Base-by-base conservation (phyloP, 1,140 invertebrate species). In the Drosophila fuyamai region DNA sequence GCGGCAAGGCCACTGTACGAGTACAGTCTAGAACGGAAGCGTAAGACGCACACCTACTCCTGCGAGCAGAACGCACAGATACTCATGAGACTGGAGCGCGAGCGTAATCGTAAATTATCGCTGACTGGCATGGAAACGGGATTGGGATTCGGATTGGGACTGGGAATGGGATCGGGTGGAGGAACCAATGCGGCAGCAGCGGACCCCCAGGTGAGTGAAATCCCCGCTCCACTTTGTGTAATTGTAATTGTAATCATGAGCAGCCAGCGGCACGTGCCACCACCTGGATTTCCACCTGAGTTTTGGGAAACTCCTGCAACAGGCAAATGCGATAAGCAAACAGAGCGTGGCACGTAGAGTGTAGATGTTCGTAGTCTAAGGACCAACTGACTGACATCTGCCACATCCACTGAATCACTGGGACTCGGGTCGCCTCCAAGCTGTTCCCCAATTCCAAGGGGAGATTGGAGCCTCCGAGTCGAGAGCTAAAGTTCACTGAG, bases 1-100 rank as follows among this genome's bases (percentile, higher is more conserved):
- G 90, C 90, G 9, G 77, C 79, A 0, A 67, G 91, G 41, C 91
- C 91, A 23, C 47, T 92, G 10, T 92, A 90, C 62, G 90, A 92
- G 55, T 92, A 92, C 58, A 92, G 91, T 29, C 53, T 92, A 67
- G 91, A 92, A 79, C 79, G 91, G 1, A 83, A 89, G 18, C 91
- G 85, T 47, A 92, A 92, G 66, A 82, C 76, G 12, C 91, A 92
- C 71, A 92, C 91, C 27, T 92, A 92, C 58, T 90, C 77, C 53
- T 92, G 91, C 65, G 91, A 92, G 63, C 91, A 92, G 61, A 92
- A 92, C 61, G 91, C 91, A 55, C 91, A 92, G 59, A 92, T 92
- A 76, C 84, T 92, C 54, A 88, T 92, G 79, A 81, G 91, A 81
- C 84, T 92, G 62, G 91, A 92, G 72, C 89, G 91, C 62, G 91